Conservation (phyloP, 2,888 invertebrate species). For the Dioctria rufipes region DNA sequence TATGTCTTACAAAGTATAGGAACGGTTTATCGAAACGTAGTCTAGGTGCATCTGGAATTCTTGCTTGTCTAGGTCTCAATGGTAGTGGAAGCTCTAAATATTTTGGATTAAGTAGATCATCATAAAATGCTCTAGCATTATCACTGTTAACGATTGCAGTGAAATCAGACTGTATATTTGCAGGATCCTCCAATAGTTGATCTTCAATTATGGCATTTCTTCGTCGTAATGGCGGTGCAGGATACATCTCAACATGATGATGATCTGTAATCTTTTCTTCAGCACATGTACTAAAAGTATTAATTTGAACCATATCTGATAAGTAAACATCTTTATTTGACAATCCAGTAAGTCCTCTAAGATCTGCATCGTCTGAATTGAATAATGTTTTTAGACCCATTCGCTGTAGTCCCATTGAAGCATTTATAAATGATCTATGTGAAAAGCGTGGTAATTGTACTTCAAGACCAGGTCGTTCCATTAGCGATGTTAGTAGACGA, state of each 20-base stretch:
- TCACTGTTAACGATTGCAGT: constrained; percentile 72
- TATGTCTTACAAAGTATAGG: constrained; percentile 90
- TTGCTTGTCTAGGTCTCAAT: constrained; percentile 80
- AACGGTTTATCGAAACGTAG: constrained; percentile 90
- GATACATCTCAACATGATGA: constrained; percentile 87
- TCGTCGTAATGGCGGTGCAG: constrained; percentile 78
- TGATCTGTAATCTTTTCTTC: constrained; percentile 81
- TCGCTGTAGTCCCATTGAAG: constrained; percentile 82
- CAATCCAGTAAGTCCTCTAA: constrained; percentile 85
- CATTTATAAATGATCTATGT: constrained; percentile 86
- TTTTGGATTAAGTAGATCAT: constrained; percentile 75
- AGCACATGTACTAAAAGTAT: constrained; percentile 87
- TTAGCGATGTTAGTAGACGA: constrained; percentile 80
- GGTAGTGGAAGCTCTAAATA: constrained; percentile 77
- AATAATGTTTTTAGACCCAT: constrained; percentile 89
- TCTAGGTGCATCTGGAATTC: constrained; percentile 80
- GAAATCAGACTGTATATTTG: constrained; percentile 66
- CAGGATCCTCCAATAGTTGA: constrained; percentile 55
- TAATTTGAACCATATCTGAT: constrained; percentile 88
- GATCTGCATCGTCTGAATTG: constrained; percentile 82
- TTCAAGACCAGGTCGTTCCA: constrained; percentile 84
- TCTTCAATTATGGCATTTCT: constrained; percentile 68
- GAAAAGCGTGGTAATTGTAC: constrained; percentile 88
- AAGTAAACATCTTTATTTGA: constrained; percentile 83
- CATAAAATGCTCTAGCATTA: constrained; percentile 80